Base-by-base conservation (phyloP, 2,797 vertebrate species). In the Pygocentrus nattereri region DNA sequence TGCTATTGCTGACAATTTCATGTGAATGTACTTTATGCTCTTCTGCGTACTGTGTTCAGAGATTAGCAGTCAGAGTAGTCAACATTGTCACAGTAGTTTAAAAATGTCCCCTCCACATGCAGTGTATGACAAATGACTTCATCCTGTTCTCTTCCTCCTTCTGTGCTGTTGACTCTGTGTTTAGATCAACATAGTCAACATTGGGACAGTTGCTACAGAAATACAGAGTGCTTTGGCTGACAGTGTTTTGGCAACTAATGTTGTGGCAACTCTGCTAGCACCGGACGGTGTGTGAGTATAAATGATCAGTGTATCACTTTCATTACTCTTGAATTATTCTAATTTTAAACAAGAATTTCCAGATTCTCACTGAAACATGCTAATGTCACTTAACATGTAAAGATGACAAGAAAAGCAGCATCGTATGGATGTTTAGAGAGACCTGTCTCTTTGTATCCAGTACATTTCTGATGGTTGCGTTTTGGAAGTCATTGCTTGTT, bases 121-220 rank as follows among this genome's bases (percentile, higher is more conserved):
- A 41, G 47, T 34, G 23, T 11, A 12, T 15, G 41, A 31, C 44
- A 12, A 74, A 5, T 30, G 18, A 18, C 8, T 74, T 21, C 3
- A 56, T 71, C 25, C 0, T 50, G 4, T 44, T 47, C 31, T 27
- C 49, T 44, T 54, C 23, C 13, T 38, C 23, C 3, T 49, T 67
- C 19, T 78, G 11, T 56, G 41, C 23, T 13, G 34, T 75, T 11
- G 6, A 18, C 64, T 65, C 31, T 65, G 52, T 84, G 27, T 61
- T 1, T 86, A 95, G 95, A 93, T 96, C 23, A 95, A 95, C 85
- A 95, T 92, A 59, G 94, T 96, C 38, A 93, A 87, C 85, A 91
- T 92, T 31, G 90, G 88, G 0, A 94, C 91, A 0, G 88, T 96
- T 23, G 92, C 93, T 0, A 85, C 89, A 27, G 93, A 94, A 85